Base-by-base conservation (phyloP, 2,113 vertebrate genomes). In the Rhea americana region DNA sequence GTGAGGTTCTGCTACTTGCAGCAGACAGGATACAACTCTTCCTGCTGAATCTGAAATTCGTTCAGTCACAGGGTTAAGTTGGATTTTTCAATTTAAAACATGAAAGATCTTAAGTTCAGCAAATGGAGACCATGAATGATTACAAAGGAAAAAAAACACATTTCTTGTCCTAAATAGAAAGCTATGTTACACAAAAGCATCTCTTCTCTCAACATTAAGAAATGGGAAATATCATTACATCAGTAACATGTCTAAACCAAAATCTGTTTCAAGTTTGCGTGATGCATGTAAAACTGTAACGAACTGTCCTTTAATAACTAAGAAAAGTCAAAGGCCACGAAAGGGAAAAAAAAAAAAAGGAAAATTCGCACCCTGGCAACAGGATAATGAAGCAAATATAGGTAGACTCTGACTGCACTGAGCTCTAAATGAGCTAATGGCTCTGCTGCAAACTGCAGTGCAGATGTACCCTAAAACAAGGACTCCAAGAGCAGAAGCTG, bases 391-490 rank as follows among this genome's bases (percentile, higher is more conserved):
- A 1, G 16, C 11, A 48, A 41, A 24, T 43, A 24, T 26, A 25
- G 19, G 21, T 18, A 14, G 37, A 32, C 45, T 7, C 25, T 0
- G 1, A 12, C 67, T 39, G 66, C 6, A 1, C 3, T 0, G 2
- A 45, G 43, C 21, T 17, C 35, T 18, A n/a, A 2, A 13, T 6
- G 1, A 35, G 35, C 39, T 62, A 43, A 28, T 53, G 26, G 58
- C 48, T 35, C 39, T 24, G 12, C 55, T 56, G 41, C 48, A 53
- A n/a, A n/a, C 58, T 13, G 21, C 24, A 18, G 20, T 2, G 9
- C 20, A 32, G 10, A 51, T 13, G 10, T 20, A 41, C 25, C 30
- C 50, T 77, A 56, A 50, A 55, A 37, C 10, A 61, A 76, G 81
- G 56, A 41, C 28, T 41, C 30, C 16, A 47, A 3, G 1, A 58